phyloP scores from a whole-genome alignment of 64 coral and sea anemone genomes.

The Montipora efflorescens region DNA sequence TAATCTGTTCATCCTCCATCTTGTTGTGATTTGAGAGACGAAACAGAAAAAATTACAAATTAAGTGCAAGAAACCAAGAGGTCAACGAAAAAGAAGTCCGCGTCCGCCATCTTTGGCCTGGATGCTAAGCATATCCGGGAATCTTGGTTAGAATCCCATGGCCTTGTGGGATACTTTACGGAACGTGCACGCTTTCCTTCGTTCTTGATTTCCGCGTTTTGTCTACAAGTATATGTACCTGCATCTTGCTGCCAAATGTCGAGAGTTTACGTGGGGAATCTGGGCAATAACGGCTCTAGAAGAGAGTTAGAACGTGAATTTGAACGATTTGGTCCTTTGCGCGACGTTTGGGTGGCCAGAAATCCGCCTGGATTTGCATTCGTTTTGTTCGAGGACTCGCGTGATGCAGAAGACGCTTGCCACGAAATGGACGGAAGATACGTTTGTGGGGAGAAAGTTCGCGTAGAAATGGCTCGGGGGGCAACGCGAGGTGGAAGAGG shows the following conservation, averaged over 20 bases:
- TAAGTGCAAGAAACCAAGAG: no score
- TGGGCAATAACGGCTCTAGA: slow-evolving; percentile 87
- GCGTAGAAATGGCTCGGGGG: slow-evolving; percentile 94
- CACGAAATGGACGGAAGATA: slow-evolving; percentile 74
- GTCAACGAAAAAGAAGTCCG: no score
- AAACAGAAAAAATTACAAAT: background rate
- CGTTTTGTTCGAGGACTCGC: slow-evolving; percentile 92
- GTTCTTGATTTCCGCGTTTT: background rate
- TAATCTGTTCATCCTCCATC: slow-evolving; percentile 60
- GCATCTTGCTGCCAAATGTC: slow-evolving; percentile 66
- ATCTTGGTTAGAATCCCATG: background rate
- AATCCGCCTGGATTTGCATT: slow-evolving; percentile 99
- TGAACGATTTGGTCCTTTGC: slow-evolving; percentile 83
- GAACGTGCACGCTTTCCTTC: background rate
- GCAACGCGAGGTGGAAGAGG: slow-evolving; percentile 91
- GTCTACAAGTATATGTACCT: background rate
- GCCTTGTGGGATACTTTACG: background rate
- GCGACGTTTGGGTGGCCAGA: slow-evolving; percentile 99
- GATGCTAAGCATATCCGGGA: slow-evolving; percentile 28
- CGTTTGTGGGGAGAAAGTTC: slow-evolving; percentile 79
- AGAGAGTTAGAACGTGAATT: slow-evolving; percentile 94
- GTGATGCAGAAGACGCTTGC: slow-evolving; percentile 94
- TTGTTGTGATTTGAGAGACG: background rate
- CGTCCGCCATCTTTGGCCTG: slow-evolving; percentile 48
- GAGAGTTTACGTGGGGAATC: slow-evolving; percentile 96